phyloP scores from a whole-genome alignment of 64 coral and sea anemone genomes.

The Astreopora myriophthalma region DNA sequence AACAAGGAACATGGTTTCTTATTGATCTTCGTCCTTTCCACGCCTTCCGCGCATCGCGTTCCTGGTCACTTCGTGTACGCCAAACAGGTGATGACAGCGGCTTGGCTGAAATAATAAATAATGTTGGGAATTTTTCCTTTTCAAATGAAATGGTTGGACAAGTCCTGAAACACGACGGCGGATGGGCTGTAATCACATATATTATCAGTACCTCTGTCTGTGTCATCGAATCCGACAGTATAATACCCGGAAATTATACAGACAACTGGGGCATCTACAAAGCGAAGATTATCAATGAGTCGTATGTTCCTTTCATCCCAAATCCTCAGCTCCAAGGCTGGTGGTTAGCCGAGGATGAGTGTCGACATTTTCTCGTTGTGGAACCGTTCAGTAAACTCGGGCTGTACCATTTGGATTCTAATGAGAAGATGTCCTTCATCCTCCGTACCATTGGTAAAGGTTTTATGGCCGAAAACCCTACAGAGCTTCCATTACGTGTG shows the following conservation, averaged over 20 bases:
- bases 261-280: slow-evolving; percentile 49
- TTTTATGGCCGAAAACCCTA: not conserved
- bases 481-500: slow-evolving; percentile 24
- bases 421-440: slow-evolving; percentile 64
- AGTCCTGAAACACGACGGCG: slow-evolving; percentile 5
- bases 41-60: not conserved
- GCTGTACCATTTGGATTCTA: slow-evolving; percentile 86
- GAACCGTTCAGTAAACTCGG: slow-evolving; percentile 16
- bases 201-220: slow-evolving; percentile 3
- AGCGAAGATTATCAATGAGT: not conserved
- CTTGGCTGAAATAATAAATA: slow-evolving; percentile 12
- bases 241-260: slow-evolving; percentile 37
- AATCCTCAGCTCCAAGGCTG: slow-evolving; percentile 50
- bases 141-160: slow-evolving; percentile 14
- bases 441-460: slow-evolving; percentile 36
- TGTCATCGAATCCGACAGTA: not conserved
- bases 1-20: slow-evolving; percentile 62
- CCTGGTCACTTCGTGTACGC: slow-evolving; percentile 24
- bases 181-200: slow-evolving; percentile 32
- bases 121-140: slow-evolving; percentile 6
- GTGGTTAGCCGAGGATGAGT: slow-evolving; percentile 90
- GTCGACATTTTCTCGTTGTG: slow-evolving; percentile 64
- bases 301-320: slow-evolving; percentile 10
- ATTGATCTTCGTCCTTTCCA: slow-evolving; percentile 74
- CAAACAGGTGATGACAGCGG: not conserved